Conservation (phyloP, 64 coral and sea anemone genomes). For the Actinia equina region DNA sequence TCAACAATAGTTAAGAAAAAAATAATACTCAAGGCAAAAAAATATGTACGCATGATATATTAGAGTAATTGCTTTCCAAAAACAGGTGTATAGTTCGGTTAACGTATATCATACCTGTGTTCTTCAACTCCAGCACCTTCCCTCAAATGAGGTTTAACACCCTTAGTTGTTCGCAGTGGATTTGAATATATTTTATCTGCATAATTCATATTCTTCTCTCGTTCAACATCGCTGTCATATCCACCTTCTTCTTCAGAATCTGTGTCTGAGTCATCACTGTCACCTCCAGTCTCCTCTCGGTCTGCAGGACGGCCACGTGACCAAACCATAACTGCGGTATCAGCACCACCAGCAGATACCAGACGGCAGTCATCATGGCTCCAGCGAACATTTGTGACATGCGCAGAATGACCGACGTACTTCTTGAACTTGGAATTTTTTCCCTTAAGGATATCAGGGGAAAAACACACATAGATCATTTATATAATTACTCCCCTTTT, state of each 20-base stretch:
- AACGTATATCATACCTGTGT: conserved; percentile 27
- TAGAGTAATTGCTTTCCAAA: no score
- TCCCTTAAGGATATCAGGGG: conserved; percentile 42
- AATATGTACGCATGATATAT: no score
- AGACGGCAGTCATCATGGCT: conserved; percentile 76
- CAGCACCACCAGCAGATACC: conserved; percentile 89
- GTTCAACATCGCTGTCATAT: conserved; percentile 91
- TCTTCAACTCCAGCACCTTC: conserved; percentile 65
- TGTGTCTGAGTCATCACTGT: conserved; percentile 96
- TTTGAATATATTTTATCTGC: conserved; percentile 97
- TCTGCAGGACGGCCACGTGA: conserved; percentile 61
- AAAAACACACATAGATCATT: not conserved
- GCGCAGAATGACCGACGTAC: conserved; percentile 94
- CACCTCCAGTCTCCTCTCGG: conserved; percentile 54
- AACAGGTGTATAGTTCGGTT: no score
- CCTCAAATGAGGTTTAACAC: conserved; percentile 82
- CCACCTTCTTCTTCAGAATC: conserved; percentile 96
- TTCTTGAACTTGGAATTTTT: conserved; percentile 96
- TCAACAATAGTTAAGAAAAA: no score
- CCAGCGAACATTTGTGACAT: conserved; percentile 98
- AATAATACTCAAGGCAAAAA: no score
- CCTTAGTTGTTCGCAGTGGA: conserved; percentile 86
- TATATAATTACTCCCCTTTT: not conserved
- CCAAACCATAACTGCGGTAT: conserved; percentile 97
- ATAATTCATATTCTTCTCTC: conserved; percentile 88